phyloP scores from a whole-genome alignment of 2,797 vertebrate species.

The Alauda arvensis region DNA sequence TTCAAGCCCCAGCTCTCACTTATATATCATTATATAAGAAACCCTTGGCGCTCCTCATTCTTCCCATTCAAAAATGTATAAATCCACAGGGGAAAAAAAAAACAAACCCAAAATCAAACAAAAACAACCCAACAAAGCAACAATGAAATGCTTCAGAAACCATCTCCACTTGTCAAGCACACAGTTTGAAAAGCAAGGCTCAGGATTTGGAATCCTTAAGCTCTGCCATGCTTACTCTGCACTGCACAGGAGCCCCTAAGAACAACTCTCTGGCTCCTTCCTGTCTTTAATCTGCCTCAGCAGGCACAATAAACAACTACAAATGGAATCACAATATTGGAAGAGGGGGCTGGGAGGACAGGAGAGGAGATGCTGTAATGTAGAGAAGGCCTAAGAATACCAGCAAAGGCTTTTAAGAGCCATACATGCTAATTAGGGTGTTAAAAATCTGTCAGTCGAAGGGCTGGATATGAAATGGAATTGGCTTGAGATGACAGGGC shows the following conservation, averaged over 20 bases:
- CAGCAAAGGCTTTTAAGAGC: conserved; percentile 63
- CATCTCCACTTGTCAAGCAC: background rate
- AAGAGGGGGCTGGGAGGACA: background rate
- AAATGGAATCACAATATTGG: conserved; percentile 40
- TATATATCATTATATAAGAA: background rate
- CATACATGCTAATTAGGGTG: conserved; percentile 69
- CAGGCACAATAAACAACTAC: conserved; percentile 57
- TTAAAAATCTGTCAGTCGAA: conserved; percentile 70
- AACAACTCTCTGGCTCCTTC: conserved; percentile 1
- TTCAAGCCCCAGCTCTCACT: background rate
- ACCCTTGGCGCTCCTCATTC: background rate
- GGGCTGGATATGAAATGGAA: conserved; percentile 70
- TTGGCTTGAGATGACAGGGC: conserved; percentile 69
- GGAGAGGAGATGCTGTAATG: background rate
- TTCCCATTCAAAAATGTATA: background rate
- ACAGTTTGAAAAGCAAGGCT: background rate
- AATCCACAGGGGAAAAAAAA: background rate
- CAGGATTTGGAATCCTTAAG: background rate
- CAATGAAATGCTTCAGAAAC: background rate
- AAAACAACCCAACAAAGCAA: background rate
- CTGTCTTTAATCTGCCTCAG: conserved; percentile 29
- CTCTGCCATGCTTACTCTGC: background rate
- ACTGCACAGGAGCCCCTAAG: background rate
- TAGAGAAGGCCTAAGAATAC: conserved; percentile 34
- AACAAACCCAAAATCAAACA: background rate